Conservation (phyloP, 1,140 invertebrate species). For the Danaus plexippus region DNA sequence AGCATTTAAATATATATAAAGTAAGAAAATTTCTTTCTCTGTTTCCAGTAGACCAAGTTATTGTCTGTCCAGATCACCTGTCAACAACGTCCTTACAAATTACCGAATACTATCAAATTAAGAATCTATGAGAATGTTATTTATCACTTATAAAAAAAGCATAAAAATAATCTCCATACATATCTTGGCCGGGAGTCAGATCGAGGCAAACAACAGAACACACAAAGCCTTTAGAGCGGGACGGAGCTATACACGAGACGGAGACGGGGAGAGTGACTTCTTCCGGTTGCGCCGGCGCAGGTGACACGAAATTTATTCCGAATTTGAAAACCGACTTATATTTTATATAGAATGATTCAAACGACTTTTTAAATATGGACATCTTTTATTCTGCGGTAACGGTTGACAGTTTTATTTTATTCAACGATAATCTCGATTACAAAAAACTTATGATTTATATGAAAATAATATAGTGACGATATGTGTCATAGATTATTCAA, state of each 20-base stretch:
- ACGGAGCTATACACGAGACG: conserved; percentile 29
- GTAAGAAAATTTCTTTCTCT: too few relatives aligned
- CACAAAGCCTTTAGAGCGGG: conserved; percentile 31
- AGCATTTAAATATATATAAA: too few relatives aligned
- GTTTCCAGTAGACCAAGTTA: background rate
- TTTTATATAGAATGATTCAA: conserved; percentile 64
- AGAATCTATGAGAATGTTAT: conserved; percentile 55
- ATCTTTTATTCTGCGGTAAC: conserved; percentile 58
- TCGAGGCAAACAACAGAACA: conserved; percentile 56
- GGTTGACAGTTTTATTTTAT: conserved; percentile 68
- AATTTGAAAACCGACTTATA: conserved; percentile 68
- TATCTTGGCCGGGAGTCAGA: conserved; percentile 44
- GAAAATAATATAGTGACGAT: conserved; percentile 51
- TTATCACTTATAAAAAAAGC: conserved; percentile 62
- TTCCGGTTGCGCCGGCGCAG: conserved; percentile 65
- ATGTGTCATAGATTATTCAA: conserved; percentile 25
- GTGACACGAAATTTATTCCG: conserved; percentile 70
- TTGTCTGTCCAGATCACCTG: conserved; percentile 37
- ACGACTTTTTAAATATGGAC: conserved; percentile 69
- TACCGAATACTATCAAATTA: conserved; percentile 40
- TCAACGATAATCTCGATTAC: conserved; percentile 44
- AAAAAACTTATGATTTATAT: conserved; percentile 64
- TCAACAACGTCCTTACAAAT: conserved; percentile 50
- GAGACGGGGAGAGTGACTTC: conserved; percentile 40
- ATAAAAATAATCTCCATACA: conserved; percentile 59